Evolutionary conservation across 2,888 invertebrate species (phyloP).

Genomic region (Machimus rusticus): DNA sequence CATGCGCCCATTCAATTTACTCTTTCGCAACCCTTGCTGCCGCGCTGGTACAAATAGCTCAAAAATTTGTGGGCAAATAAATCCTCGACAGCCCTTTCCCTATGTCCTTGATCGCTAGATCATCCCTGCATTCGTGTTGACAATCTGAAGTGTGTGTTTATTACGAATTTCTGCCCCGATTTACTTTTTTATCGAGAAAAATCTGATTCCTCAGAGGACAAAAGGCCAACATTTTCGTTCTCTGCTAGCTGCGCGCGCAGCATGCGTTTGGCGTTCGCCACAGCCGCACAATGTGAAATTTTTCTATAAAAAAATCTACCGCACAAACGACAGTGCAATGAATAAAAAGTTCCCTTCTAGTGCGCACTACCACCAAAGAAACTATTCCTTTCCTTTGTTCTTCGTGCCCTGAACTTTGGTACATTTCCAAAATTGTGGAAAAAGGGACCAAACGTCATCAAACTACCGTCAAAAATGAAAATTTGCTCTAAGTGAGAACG

Average conservation of each 20-base stretch:
- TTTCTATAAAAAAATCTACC: background rate
- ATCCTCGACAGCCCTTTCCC: slow-evolving; percentile 36
- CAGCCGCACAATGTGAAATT: background rate
- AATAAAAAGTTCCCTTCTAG: slow-evolving; percentile 3
- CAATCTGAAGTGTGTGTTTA: slow-evolving; percentile 40
- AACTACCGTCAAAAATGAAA: slow-evolving; percentile 21
- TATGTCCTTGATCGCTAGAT: slow-evolving; percentile 8
- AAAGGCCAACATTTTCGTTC: slow-evolving; percentile 2
- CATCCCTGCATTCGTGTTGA: slow-evolving; percentile 19
- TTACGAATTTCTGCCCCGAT: slow-evolving; percentile 13
- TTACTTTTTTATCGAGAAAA: background rate
- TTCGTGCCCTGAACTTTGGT: background rate
- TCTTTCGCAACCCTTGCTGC: slow-evolving; percentile 8
- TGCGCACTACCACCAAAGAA: background rate
- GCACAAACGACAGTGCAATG: background rate
- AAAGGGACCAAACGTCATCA: slow-evolving; percentile 13
- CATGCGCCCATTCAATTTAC: slow-evolving; percentile 20
- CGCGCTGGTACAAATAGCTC: background rate
- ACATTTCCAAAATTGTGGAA: background rate
- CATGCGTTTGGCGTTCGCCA: slow-evolving; percentile 39
- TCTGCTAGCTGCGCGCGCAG: slow-evolving; percentile 35
- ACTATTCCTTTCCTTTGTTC: background rate
- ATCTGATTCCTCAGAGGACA: slow-evolving; percentile 14
- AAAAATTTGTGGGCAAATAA: slow-evolving; percentile 49
- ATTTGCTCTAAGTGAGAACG: background rate